Percentiles rank a stretch among this genome's conserved stretches.
Evolutionary conservation across 2,888 invertebrate species (phyloP).

Genomic region (Campoplex nolae): DNA sequence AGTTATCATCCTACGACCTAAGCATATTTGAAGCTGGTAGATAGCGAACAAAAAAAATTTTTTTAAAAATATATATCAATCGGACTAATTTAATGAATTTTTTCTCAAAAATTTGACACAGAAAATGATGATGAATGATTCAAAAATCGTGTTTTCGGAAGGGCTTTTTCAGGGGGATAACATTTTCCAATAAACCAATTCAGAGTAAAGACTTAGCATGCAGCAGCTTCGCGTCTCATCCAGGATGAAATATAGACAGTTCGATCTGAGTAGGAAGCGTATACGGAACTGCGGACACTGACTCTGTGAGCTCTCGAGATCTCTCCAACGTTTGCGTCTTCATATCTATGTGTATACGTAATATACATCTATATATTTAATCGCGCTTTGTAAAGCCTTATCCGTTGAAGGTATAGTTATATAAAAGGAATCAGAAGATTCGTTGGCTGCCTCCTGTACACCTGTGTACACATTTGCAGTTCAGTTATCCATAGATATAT

Average conservation of each 20-base stretch:
- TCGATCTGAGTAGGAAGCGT: constrained; percentile 52
- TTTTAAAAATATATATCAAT: not conserved
- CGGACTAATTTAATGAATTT: not conserved
- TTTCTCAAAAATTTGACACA: not conserved
- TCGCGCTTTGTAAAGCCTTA: constrained; percentile 17
- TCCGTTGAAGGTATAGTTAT: constrained; percentile 30
- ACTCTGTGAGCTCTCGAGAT: constrained; percentile 40
- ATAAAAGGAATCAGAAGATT: constrained; percentile 32
- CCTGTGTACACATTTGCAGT: constrained; percentile 59
- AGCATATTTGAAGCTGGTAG: no score
- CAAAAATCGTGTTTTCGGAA: not conserved
- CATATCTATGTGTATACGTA: not conserved
- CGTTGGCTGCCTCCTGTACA: constrained; percentile 37
- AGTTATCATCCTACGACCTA: no score
- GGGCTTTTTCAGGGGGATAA: not conserved
- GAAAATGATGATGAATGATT: not conserved
- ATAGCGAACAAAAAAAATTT: no score
- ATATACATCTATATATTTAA: constrained; percentile 15
- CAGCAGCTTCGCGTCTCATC: constrained; percentile 37
- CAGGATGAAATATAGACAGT: not conserved
- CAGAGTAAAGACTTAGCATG: not conserved
- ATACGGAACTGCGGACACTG: constrained; percentile 62
- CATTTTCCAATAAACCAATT: not conserved
- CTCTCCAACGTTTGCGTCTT: not conserved
- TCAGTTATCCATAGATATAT: constrained; percentile 45